Evolutionary conservation across 2,113 vertebrate genomes (phyloP).

Genomic region (Scomber colias): DNA sequence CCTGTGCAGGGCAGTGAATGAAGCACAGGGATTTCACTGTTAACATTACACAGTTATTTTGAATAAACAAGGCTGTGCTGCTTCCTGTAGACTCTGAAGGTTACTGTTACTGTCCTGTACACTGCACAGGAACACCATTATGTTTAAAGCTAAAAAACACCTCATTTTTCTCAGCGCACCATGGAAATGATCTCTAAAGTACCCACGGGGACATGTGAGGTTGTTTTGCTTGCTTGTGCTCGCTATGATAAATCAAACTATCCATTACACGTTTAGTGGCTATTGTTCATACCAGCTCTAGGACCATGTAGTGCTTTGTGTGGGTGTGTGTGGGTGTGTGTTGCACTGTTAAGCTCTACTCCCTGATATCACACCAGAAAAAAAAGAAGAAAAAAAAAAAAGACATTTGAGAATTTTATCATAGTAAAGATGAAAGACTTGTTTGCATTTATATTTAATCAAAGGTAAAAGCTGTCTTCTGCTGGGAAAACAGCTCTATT

Average conservation of each 20-base stretch:
- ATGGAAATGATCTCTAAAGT: slow-evolving; percentile 36
- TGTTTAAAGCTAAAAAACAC: slow-evolving; percentile 44
- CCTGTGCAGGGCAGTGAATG: neutral
- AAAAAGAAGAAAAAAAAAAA: neutral
- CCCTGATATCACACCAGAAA: slow-evolving; percentile 16
- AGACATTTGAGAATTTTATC: slow-evolving; percentile 21
- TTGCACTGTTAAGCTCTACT: slow-evolving; percentile 19
- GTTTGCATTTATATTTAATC: slow-evolving; percentile 12
- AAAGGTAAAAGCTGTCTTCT: neutral
- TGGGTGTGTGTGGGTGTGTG: slow-evolving; percentile 30
- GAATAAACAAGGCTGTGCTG: slow-evolving; percentile 8
- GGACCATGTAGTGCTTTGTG: slow-evolving; percentile 30
- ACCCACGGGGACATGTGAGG: slow-evolving; percentile 33
- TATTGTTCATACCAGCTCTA: slow-evolving; percentile 11
- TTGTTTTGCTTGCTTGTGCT: slow-evolving; percentile 50
- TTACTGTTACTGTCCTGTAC: slow-evolving; percentile 53
- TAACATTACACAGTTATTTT: slow-evolving; percentile 9
- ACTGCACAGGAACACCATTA: slow-evolving; percentile 38
- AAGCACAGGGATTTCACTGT: slow-evolving; percentile 2
- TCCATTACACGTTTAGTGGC: slow-evolving; percentile 24
- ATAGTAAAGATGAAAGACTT: slow-evolving; percentile 19
- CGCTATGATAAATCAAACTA: slow-evolving; percentile 60
- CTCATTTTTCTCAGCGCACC: slow-evolving; percentile 47
- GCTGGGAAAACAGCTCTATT: neutral
- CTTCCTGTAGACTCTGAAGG: slow-evolving; percentile 34